These are phyloP conservation scores for Battus philenor DNA, from an alignment of 1,140 invertebrate species.

Conservation along the genomic window DNA sequence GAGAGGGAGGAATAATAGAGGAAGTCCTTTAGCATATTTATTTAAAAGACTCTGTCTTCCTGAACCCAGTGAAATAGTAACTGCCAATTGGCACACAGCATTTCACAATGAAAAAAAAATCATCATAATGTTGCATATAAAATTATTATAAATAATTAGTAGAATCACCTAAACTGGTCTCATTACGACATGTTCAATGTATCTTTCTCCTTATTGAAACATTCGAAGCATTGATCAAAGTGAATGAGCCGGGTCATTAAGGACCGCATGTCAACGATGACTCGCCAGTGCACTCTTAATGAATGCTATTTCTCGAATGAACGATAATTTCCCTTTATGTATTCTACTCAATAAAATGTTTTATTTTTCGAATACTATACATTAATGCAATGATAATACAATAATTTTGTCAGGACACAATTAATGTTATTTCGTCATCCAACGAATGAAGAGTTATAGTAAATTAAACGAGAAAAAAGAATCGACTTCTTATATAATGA, in stretches of 20 bases:
- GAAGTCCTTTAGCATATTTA: background rate
- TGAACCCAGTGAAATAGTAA: no score
- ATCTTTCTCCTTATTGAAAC: conserved; percentile 20
- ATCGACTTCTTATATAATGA: no score
- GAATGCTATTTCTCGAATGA: conserved; percentile 26
- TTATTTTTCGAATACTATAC: no score
- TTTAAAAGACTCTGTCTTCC: no score
- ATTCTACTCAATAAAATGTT: conserved; percentile 24
- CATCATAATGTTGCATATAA: background rate
- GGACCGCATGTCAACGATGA: conserved; percentile 17
- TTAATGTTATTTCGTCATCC: no score
- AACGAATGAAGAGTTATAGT: no score
- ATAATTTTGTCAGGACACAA: no score
- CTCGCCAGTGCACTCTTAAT: conserved; percentile 18
- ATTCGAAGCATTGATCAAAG: conserved; percentile 27
- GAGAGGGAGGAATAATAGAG: background rate
- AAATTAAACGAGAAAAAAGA: no score
- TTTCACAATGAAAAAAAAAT: background rate
- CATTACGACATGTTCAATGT: conserved; percentile 18
- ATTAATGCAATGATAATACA: no score
- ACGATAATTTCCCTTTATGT: conserved; percentile 25
- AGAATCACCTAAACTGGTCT: conserved; percentile 1
- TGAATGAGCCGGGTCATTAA: conserved; percentile 23
- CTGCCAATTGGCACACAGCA: no score
- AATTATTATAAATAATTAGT: background rate